Evolutionary conservation across 1,140 invertebrate species (phyloP).

Genomic region (Trichonephila clavipes): DNA sequence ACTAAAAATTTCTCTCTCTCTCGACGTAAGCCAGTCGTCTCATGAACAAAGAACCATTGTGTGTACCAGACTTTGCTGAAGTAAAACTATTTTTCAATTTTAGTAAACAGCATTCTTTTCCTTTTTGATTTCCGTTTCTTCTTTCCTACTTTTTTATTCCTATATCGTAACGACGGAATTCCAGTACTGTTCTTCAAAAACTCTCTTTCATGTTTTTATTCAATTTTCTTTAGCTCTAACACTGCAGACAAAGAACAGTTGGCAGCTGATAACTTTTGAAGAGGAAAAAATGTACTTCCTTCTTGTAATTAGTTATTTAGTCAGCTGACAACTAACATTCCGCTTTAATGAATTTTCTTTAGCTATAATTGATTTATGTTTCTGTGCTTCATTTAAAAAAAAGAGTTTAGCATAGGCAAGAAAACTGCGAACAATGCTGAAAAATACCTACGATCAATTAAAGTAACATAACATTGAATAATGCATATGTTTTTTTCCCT

Average conservation of each 20-base stretch:
- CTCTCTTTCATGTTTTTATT: conserved; percentile 21
- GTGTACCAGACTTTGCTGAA: neutral
- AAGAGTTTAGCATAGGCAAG: neutral
- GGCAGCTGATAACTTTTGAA: conserved; percentile 53
- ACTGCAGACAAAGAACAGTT: conserved; percentile 38
- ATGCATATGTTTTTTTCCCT: neutral
- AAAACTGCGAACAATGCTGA: neutral
- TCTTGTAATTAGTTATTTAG: conserved; percentile 45
- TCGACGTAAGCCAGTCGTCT: conserved; percentile 25
- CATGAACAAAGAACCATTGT: neutral
- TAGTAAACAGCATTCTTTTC: conserved; percentile 55
- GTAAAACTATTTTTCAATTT: conserved; percentile 65
- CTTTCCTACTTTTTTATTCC: neutral
- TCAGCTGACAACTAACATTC: conserved; percentile 37
- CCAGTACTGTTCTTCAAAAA: conserved; percentile 42
- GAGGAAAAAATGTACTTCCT: conserved; percentile 18
- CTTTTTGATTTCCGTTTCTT: neutral
- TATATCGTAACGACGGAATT: conserved; percentile 3
- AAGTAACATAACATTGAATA: neutral
- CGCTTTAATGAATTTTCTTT: conserved; percentile 37
- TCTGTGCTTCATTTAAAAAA: neutral
- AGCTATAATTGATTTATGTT: conserved; percentile 50
- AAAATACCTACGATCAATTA: neutral
- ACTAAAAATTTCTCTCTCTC: neutral
- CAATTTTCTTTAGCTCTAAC: conserved; percentile 49